Conservation (phyloP, 2,113 vertebrate genomes). For the Lates calcarifer region DNA sequence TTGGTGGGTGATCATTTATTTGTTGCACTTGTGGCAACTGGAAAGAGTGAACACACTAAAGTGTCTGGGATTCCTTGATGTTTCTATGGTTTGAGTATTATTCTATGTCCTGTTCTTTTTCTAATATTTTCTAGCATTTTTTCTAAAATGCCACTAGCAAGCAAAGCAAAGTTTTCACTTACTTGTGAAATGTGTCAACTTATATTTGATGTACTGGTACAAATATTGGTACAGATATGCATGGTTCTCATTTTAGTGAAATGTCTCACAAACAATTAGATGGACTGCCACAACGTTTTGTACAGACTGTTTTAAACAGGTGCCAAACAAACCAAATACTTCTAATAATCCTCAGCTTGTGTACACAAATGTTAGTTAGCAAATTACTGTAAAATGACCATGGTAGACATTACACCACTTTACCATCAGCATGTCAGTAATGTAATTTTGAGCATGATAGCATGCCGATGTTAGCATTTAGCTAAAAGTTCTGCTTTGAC, state of each 20-base stretch:
- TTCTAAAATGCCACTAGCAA: background rate
- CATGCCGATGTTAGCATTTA: background rate
- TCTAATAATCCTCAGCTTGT: background rate
- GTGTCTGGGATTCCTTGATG: background rate
- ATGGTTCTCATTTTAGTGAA: background rate
- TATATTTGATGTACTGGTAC: background rate
- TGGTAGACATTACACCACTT: background rate
- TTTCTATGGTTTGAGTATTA: background rate
- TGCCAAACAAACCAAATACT: background rate
- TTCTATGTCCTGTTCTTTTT: background rate
- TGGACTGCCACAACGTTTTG: background rate
- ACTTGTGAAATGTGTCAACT: background rate
- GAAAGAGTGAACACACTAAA: background rate
- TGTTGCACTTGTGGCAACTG: background rate
- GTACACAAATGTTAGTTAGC: background rate
- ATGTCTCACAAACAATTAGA: too few species aligned
- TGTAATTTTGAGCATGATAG: background rate
- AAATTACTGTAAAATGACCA: background rate
- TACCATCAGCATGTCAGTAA: background rate
- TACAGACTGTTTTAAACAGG: too few species aligned
- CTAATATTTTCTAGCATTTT: background rate
- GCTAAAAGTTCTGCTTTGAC: background rate
- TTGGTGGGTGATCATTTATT: slow-evolving; percentile 4
- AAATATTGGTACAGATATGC: background rate
- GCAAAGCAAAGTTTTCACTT: background rate